Base-by-base conservation (phyloP, 2,113 vertebrate species). In the Chrysochloris asiatica region DNA sequence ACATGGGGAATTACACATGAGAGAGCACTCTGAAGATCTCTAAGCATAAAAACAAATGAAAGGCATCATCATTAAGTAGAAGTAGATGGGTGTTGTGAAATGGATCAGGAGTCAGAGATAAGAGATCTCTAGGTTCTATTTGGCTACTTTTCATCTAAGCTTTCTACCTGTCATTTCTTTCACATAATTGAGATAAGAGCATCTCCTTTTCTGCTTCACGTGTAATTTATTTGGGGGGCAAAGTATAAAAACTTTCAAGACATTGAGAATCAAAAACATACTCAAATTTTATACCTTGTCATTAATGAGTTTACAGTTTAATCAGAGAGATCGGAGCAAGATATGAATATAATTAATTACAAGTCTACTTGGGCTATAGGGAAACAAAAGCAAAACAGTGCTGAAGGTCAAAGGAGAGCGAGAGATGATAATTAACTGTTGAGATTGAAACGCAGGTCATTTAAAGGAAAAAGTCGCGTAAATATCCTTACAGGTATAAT, bases 1-100 rank as follows among this genome's bases (percentile, higher is more conserved):
- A n/a, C 12, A 0, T 4, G 4, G 10, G 33, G 36, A 8, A 84
- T 61, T 28, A 22, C 0, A n/a, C 22, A 36, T 0, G 8, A 8
- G 4, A 59, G 30, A 63, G 6, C 4, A 0, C 12, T 24, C 0
- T 11, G 33, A 36, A 91, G n/a, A 43, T 17, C n/a, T 26, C 17
- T 10, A 63, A 33, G n/a, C 11, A 11, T 16, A 41, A 45, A 63
- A 71, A 6, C 71, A 59, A 65, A 21, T 4, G 4, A 52, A 36
- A 81, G 16, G 14, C 17, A 0, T 24, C 36, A 17, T 43, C 43
- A 19, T 38, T 69, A 19, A 13, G 19, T 1, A 11, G 69, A 52
- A 38, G 47, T n/a, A 2, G 9, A 48, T n/a, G 50, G 38, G 52
- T 4, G 4, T 26, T 5, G 2, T 43, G 36, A 85, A 56, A 78